Conservation (phyloP, 1,140 invertebrate genomes). For the Eufriesea mexicana region DNA sequence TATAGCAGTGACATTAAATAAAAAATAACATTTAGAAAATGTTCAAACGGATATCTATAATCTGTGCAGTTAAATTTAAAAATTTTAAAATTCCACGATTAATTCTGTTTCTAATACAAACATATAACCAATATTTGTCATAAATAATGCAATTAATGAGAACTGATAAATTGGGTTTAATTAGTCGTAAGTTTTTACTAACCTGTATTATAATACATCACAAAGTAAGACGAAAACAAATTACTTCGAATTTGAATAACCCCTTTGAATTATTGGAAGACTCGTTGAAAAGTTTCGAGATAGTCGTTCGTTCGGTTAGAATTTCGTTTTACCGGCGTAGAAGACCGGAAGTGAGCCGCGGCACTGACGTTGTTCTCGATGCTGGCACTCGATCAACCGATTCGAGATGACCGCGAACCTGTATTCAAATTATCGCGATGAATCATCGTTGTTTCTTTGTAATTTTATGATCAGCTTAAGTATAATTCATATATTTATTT, state of each 20-base stretch:
- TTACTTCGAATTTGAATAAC: not conserved
- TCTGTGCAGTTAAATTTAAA: not conserved
- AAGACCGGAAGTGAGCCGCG: constrained; percentile 42
- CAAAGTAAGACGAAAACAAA: not conserved
- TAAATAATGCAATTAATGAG: not conserved
- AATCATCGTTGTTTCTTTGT: constrained; percentile 31
- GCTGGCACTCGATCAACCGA: constrained; percentile 51
- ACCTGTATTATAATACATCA: constrained; percentile 15
- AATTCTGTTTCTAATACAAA: not conserved
- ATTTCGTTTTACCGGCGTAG: constrained; percentile 35
- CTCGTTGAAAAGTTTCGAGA: constrained; percentile 22
- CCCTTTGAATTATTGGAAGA: not conserved
- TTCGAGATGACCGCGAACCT: constrained; percentile 47
- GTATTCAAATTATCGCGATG: constrained; percentile 49
- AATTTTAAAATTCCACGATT: not conserved
- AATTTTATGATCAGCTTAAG: not conserved
- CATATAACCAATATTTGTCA: not conserved
- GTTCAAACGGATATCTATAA: not conserved
- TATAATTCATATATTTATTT: not conserved
- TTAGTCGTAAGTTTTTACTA: not conserved
- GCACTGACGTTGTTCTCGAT: constrained; percentile 34
- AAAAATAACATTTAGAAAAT: not conserved
- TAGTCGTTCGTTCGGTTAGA: constrained; percentile 39
- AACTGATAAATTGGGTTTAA: not conserved
- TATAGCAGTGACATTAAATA: not conserved